Evolutionary conservation across 2,113 vertebrate genomes (phyloP).

Genomic region (Aegotheles bennettii): DNA sequence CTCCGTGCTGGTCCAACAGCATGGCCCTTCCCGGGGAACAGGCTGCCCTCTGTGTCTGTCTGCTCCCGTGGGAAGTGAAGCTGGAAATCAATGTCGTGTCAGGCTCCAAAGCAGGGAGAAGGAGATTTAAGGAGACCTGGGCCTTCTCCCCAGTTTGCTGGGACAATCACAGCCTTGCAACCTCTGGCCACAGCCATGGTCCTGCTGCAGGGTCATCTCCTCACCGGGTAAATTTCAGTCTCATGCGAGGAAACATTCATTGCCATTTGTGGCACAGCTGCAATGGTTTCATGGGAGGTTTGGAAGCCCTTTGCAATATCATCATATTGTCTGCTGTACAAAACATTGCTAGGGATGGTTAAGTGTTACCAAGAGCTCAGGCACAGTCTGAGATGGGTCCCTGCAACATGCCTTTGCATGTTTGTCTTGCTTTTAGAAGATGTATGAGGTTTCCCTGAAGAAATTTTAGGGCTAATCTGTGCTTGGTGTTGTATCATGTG

Average conservation of each 20-base stretch:
- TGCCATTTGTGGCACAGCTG: not conserved
- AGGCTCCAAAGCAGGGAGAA: not conserved
- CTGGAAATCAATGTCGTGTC: not conserved
- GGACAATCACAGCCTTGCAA: not conserved
- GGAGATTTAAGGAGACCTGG: not conserved
- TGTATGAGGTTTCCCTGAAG: not conserved
- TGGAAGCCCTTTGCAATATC: not conserved
- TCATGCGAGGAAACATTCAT: not conserved
- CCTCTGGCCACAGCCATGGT: not conserved
- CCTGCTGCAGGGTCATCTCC: fast-evolving
- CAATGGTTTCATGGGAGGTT: not conserved
- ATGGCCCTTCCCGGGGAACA: fast-evolving
- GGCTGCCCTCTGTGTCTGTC: fast-evolving
- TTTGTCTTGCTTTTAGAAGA: not conserved
- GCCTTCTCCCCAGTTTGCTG: not conserved
- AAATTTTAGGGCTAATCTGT: not conserved
- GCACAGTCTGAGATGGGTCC: not conserved
- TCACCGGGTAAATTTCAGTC: not conserved
- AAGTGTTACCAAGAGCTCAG: not conserved
- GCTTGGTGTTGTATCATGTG: not conserved
- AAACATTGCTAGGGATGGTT: not conserved
- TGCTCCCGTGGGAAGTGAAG: not conserved
- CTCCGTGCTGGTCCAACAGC: fast-evolving
- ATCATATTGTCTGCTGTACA: not conserved
- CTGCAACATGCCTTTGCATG: not conserved